These are phyloP conservation scores for Peromyscus maniculatus DNA, from an alignment of 2,113 vertebrate species.

Conservation along the genomic window DNA sequence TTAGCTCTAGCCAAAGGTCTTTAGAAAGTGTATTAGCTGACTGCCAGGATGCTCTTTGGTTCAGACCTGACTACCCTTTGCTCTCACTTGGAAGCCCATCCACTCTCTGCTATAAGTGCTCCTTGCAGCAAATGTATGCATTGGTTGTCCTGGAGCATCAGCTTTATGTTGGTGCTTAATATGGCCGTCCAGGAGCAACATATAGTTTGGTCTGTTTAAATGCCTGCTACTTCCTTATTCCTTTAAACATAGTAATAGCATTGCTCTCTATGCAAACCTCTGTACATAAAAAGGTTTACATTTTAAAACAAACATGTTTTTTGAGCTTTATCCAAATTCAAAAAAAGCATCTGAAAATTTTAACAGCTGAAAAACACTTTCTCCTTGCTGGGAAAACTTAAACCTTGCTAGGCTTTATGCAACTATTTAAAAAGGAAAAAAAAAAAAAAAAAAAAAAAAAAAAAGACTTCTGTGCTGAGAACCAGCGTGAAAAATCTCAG, in stretches of 20 bases:
- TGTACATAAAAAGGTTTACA: slow-evolving; percentile 87
- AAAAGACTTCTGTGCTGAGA: slow-evolving; percentile 87
- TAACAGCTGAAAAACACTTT: slow-evolving; percentile 91
- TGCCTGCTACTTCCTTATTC: slow-evolving; percentile 80
- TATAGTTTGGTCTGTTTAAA: slow-evolving; percentile 72
- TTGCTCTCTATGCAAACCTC: slow-evolving; percentile 86
- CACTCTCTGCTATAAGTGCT: background rate
- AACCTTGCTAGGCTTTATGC: slow-evolving; percentile 85
- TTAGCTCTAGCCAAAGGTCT: slow-evolving; percentile 49
- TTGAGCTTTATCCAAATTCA: slow-evolving; percentile 89
- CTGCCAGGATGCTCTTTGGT: slow-evolving; percentile 1
- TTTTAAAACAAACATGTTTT: slow-evolving; percentile 90
- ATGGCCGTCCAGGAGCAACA: slow-evolving; percentile 68
- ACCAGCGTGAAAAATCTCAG: slow-evolving; percentile 86
- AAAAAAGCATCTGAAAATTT: slow-evolving; percentile 88
- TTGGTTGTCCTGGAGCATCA: background rate
- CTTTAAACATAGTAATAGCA: slow-evolving; percentile 82
- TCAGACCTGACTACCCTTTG: slow-evolving; percentile 10
- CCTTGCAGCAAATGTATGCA: background rate
- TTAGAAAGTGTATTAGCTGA: slow-evolving; percentile 16
- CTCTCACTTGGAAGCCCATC: background rate
- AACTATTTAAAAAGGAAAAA: slow-evolving; percentile 71
- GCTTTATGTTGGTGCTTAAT: slow-evolving; percentile 19
- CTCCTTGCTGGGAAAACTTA: slow-evolving; percentile 89
- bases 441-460: slow-evolving; percentile 76